Base-by-base conservation (phyloP, 2,888 invertebrate species). In the Anthophora plumipes region DNA sequence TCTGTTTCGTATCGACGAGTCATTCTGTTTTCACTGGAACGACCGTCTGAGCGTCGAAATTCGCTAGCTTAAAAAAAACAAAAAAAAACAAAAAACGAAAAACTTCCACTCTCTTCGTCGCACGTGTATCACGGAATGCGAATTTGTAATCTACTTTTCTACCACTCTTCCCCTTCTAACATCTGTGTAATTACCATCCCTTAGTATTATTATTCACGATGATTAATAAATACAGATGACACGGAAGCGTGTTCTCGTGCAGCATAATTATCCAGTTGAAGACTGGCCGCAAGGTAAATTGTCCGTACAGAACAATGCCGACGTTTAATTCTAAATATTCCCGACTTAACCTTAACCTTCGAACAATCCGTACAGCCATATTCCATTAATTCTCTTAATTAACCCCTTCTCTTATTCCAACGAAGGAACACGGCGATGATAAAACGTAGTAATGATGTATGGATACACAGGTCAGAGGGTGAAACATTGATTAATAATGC, bases 21-120 rank as follows among this genome's bases (percentile, higher is more conserved):
- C 75, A 54, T 76, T 25, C 67, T 78, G 54, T 20, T 31, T 22
- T 52, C 69, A n/a, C 14, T 48, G 59, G 48, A 6, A 59, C 43
- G 57, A 37, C 4, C 77, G n/a, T 61, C 41, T 43, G 50, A 37
- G 48, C 43, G 39, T 25, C 25, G 46, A 74, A 46, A 60, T 66
- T 46, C 55, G 39, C 20, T 39, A 50, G 1, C 57, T 12, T 43
- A n/a, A n/a, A n/a, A n/a, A n/a, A n/a, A n/a, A n/a, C n/a, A n/a
- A n/a, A n/a, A n/a, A n/a, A n/a, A n/a, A n/a, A n/a, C n/a, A n/a
- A n/a, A n/a, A n/a, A n/a, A n/a, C n/a, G 64, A 31, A 43, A 59
- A 64, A 17, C 57, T 25, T 61, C 57, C 4, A 12, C 25, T 54
- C 55, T 39, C 1, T n/a, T 20, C 11, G 8, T 11, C 14, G 12